phyloP scores from a whole-genome alignment of 2,113 vertebrate species.

The Chrysemys picta region DNA sequence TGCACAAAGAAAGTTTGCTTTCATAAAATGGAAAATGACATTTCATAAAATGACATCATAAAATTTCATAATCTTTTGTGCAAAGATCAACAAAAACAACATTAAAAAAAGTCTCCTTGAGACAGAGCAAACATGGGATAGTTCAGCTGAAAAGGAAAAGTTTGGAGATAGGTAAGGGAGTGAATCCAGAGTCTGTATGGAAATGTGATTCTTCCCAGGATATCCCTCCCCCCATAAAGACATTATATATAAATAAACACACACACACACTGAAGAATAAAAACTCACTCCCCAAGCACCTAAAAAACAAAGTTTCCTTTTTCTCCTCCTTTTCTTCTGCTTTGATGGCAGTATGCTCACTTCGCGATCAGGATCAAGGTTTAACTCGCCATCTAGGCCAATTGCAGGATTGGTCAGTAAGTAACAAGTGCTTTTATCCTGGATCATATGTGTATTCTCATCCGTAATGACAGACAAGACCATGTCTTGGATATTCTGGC shows the following conservation, averaged over 20 bases:
- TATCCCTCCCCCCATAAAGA: fast-evolving
- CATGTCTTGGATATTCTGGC: fast-evolving
- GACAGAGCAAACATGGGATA: background rate
- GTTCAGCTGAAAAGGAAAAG: fast-evolving
- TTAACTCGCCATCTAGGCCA: fast-evolving
- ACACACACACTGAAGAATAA: fast-evolving
- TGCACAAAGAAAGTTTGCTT: background rate
- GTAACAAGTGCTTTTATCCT: fast-evolving
- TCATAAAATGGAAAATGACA: fast-evolving
- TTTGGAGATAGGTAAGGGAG: background rate
- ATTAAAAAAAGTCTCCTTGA: background rate
- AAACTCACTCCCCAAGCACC: background rate
- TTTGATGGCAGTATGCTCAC: background rate
- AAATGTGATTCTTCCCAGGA: background rate
- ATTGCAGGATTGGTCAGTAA: fast-evolving
- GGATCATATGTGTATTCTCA: fast-evolving
- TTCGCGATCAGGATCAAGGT: fast-evolving
- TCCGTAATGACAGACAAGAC: fast-evolving
- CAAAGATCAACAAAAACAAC: background rate
- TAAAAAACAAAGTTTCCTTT: background rate
- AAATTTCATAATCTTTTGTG: background rate
- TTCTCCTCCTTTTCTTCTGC: constrained; percentile 40
- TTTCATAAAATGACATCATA: too few species aligned
- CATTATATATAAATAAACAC: fast-evolving
- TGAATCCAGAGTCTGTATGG: background rate